Evolutionary conservation across 2,888 invertebrate species (phyloP), one percentile per base, ranked within the genome.

Genomic region (Heteromurus nitidus): DNA sequence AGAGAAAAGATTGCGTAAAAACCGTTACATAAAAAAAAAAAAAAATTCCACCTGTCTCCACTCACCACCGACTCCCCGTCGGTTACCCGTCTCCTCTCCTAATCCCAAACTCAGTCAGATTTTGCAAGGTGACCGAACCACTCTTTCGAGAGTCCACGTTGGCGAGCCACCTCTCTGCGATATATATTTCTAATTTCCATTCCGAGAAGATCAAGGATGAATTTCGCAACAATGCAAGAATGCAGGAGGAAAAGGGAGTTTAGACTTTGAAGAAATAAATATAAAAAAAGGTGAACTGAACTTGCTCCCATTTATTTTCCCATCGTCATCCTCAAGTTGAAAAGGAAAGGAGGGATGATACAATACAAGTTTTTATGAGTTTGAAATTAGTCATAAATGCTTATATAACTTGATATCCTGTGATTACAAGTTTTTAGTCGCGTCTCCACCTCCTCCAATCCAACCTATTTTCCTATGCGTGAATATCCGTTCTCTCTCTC

Each of bases 401-500:
- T 24, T 69, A 68, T 67, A 44, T 68, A 55, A 55, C 69, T 55
- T 55, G 69, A 53, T 55, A 30, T 50, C 13, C 13, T 47, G 55
- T 69, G 53, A 69, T 69, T 68, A 68, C n/a, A n/a, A n/a, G 68
- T 18, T 16, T n/a, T 50, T 22, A 28, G 55, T 18, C 47, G 50
- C 50, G 24, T 44, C 42, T 42, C 44, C 26, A 65, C 65, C 65
- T 65, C 42, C 24, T 44, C 42, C 20, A 7, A 16, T 44, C 11
- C 22, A 67, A 36, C 67, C n/a, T n/a, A n/a, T n/a, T n/a, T n/a
- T n/a, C n/a, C n/a, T n/a, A n/a, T n/a, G n/a, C n/a, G n/a, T n/a
- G n/a, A n/a, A n/a, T n/a, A n/a, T n/a, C n/a, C n/a, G 47, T 28
- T 79, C 44, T 76, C 62, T 64, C 64, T 53, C 68, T 60, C 20